These are phyloP conservation scores for Talpa occidentalis DNA, from an alignment of 2,113 vertebrate genomes.

Conservation along the genomic window DNA sequence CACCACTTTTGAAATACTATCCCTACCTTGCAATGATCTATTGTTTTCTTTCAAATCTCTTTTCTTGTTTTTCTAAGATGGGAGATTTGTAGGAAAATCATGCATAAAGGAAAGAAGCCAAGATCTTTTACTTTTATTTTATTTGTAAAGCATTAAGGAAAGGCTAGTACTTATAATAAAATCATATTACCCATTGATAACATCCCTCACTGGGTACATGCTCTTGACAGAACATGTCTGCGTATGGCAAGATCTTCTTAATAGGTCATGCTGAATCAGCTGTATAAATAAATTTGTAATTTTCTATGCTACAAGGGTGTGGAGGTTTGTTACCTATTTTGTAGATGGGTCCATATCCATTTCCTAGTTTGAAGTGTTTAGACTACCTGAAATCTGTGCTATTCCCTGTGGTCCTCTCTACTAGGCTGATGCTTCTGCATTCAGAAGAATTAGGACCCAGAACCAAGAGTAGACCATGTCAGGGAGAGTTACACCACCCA, in stretches of 20 bases:
- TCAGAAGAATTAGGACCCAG: background rate
- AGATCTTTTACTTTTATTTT: conserved; percentile 58
- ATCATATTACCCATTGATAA: conserved; percentile 57
- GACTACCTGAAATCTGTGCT: background rate
- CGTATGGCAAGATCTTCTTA: conserved; percentile 64
- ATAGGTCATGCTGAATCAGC: conserved; percentile 77
- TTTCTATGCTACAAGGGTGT: conserved; percentile 54
- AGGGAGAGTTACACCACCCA: background rate
- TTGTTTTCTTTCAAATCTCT: conserved; percentile 71
- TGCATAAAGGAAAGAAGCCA: conserved; percentile 43
- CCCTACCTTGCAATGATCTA: conserved; percentile 46
- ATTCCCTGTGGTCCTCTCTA: background rate
- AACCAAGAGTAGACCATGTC: background rate
- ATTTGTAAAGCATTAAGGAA: conserved; percentile 47
- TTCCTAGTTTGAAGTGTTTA: background rate
- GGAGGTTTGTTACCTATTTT: background rate
- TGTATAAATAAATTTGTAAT: conserved; percentile 84
- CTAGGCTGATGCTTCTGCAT: background rate
- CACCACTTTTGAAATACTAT: conserved; percentile 50
- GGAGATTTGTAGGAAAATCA: conserved; percentile 62
- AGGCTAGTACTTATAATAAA: conserved; percentile 32
- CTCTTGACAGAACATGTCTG: conserved; percentile 78
- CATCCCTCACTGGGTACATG: conserved; percentile 66
- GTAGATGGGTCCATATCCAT: background rate
- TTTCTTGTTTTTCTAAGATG: conserved; percentile 61